Conservation (phyloP, 2,888 invertebrate genomes). For the Cataglyphis livida region DNA sequence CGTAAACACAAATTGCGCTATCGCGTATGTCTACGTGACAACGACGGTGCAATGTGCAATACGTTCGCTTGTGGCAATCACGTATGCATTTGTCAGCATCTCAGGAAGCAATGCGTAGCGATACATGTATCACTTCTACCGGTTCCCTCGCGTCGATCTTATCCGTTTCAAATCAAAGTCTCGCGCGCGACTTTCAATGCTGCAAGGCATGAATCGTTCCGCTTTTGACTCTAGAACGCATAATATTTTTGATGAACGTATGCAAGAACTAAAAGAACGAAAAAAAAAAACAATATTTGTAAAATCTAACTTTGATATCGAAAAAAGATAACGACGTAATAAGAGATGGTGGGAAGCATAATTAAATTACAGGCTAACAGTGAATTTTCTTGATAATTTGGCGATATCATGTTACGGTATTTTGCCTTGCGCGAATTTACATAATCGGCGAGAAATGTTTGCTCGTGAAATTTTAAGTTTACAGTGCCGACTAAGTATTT, state of each 20-base stretch:
- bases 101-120: slow-evolving; percentile 54
- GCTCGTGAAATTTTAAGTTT: slow-evolving; percentile 40
- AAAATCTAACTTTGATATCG: not conserved
- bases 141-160: not conserved
- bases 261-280: not conserved
- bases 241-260: not conserved
- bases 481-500: slow-evolving; percentile 35
- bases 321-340: not conserved
- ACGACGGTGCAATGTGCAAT: slow-evolving; percentile 41
- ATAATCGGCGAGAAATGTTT: slow-evolving; percentile 35
- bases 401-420: slow-evolving; percentile 14
- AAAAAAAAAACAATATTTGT: not conserved
- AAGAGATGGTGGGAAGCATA: not conserved
- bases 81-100: slow-evolving; percentile 76
- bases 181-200: slow-evolving; percentile 19
- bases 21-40: slow-evolving; percentile 36
- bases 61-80: slow-evolving; percentile 48
- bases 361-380: not conserved
- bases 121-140: slow-evolving; percentile 40
- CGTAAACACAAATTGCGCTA: slow-evolving; percentile 32
- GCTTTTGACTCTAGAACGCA: not conserved
- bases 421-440: slow-evolving; percentile 25
- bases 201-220: not conserved
- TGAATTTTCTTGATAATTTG: not conserved
- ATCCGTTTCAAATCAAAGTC: slow-evolving; percentile 25